Evolutionary conservation across 2,797 vertebrate genomes (phyloP).

Genomic region (Cynopterus sphinx): DNA sequence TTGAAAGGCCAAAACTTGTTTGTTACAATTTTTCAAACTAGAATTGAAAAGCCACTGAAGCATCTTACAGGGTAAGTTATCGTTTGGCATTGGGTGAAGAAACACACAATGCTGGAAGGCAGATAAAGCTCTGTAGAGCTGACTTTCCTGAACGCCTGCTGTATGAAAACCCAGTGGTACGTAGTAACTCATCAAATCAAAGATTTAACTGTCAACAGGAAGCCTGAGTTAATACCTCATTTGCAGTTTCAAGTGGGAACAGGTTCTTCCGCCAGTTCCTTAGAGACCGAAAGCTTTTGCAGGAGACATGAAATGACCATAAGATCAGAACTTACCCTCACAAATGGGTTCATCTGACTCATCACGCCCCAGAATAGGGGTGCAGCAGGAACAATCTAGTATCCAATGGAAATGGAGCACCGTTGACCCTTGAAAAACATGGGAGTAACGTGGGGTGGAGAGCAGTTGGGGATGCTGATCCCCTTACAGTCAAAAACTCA

Average conservation of each 20-base stretch:
- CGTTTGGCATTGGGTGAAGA: not conserved
- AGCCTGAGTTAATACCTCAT: not conserved
- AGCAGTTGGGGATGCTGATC: too few relatives aligned
- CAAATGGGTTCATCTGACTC: not conserved
- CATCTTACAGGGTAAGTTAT: not conserved
- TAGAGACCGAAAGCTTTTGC: not conserved
- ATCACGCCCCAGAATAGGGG: not conserved
- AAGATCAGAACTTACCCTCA: not conserved
- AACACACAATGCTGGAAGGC: not conserved
- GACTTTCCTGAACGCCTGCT: not conserved
- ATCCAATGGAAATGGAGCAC: not conserved
- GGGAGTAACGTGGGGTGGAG: not conserved
- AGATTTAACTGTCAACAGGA: not conserved
- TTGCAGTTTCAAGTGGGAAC: not conserved
- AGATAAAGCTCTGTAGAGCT: not conserved
- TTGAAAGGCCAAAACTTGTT: not conserved
- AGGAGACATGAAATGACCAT: not conserved
- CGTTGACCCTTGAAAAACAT: not conserved
- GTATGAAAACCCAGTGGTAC: not conserved
- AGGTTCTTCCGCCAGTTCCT: not conserved
- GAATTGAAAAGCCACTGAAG: not conserved
- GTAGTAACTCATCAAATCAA: not conserved
- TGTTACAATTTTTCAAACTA: not conserved
- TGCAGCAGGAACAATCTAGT: not conserved
- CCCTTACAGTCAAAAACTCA: not conserved